Evolutionary conservation across 2,888 invertebrate genomes (phyloP).

Genomic region (Cynaeus angustus): DNA sequence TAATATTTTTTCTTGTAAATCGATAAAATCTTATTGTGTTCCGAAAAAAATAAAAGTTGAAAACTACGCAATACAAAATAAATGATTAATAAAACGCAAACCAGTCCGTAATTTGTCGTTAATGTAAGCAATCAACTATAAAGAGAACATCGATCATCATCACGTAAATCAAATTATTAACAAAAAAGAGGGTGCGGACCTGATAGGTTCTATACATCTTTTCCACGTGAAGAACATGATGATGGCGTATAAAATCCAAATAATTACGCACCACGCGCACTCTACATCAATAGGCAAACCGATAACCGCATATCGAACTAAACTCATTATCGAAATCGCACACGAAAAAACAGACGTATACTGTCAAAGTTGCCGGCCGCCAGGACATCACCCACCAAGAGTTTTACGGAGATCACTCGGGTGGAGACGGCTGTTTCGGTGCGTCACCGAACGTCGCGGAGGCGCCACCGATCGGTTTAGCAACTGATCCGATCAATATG

Average conservation of each 20-base stretch:
- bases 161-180: conserved; percentile 36
- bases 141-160: conserved; percentile 28
- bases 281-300: conserved; percentile 15
- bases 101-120: neutral
- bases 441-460: conserved; percentile 71
- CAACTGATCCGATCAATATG: conserved; percentile 67
- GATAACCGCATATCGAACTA: neutral
- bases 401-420: conserved; percentile 54
- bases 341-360: conserved; percentile 14
- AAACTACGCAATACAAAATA: conserved; percentile 7
- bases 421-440: conserved; percentile 62
- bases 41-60: neutral
- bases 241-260: conserved; percentile 37
- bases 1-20: conserved; percentile 17
- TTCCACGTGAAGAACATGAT: conserved; percentile 50
- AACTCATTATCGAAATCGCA: conserved; percentile 5
- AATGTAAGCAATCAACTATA: conserved; percentile 4
- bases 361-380: conserved; percentile 30
- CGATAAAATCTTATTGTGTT: conserved; percentile 35
- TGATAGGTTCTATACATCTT: conserved; percentile 44
- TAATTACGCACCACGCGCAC: conserved; percentile 38
- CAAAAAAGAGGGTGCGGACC: conserved; percentile 56
- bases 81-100: conserved; percentile 12
- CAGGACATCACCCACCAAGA: conserved; percentile 43
- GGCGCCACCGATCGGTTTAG: conserved; percentile 69